Evolutionary conservation across 1,140 invertebrate genomes (phyloP).

Genomic region (Pseudomyrmex concolor): DNA sequence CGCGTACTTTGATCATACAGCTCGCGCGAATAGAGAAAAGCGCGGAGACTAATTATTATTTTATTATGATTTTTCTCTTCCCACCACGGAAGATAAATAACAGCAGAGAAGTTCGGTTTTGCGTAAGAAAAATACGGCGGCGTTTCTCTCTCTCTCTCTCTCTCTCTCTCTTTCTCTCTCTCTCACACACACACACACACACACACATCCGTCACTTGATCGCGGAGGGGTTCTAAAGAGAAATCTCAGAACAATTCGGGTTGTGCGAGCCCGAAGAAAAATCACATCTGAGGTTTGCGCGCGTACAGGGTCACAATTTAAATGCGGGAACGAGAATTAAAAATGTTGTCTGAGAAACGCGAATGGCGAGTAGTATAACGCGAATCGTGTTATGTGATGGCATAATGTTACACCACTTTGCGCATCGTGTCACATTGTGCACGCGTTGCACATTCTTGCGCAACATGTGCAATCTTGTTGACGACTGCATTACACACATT

Average conservation of each 20-base stretch:
- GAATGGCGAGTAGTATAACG: conserved; percentile 33
- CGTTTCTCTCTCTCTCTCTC: no score
- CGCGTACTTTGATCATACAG: no score
- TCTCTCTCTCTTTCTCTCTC: no score
- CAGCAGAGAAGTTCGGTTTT: conserved; percentile 18
- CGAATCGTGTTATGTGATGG: conserved; percentile 5
- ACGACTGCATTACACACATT: not conserved
- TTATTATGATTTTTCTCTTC: not conserved
- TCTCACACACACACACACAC: no score
- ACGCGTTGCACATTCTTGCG: conserved; percentile 24
- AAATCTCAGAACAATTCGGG: conserved; percentile 15
- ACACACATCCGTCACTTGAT: conserved; percentile 5
- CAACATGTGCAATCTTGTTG: not conserved
- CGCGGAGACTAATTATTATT: conserved; percentile 8
- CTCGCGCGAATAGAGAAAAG: no score
- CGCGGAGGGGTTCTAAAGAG: conserved; percentile 3
- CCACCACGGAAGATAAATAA: conserved; percentile 42
- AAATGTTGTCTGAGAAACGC: conserved; percentile 24
- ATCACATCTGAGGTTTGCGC: no score
- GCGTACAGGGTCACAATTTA: not conserved
- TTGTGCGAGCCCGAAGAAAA: no score
- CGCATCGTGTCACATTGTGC: conserved; percentile 46
- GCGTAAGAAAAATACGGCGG: conserved; percentile 5
- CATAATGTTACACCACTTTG: conserved; percentile 53
- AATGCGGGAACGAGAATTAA: conserved; percentile 2